Evolutionary conservation across 2,888 invertebrate genomes (phyloP), one percentile per base, ranked within the genome.

Genomic region (Sesamia inferens): DNA sequence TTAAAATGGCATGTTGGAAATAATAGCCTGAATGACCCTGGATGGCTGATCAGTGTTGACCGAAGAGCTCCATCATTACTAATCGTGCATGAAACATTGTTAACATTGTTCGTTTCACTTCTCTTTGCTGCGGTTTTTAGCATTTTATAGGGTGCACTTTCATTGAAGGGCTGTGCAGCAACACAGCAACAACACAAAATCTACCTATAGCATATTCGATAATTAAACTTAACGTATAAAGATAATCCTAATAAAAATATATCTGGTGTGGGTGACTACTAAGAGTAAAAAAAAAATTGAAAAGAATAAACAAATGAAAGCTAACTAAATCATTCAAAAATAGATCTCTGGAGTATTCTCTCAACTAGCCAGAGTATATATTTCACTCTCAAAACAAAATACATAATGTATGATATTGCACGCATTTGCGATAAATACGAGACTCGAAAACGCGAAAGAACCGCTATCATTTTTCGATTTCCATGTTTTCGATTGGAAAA

Each of bases 401-500:
- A 48, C 39, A 76, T 67, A 57, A 74, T 74, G 62, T 58, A 78
- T 63, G 77, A 74, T 68, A 67, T 80, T 77, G 31, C 67, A 81
- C 81, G 67, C 63, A 54, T 80, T 54, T 67, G 57, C 55, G 48
- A 70, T 67, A 62, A 68, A 59, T 61, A 76, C 16, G 44, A 76
- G n/a, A 55, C 67, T 69, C 66, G 64, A 82, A 71, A 81, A 82
- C 65, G 57, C 51, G 68, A 71, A 80, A 79, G 47, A 71, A 68
- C 59, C 68, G 58, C 47, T 75, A 71, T 74, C 58, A 55, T 70
- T 85, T 71, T 66, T 78, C n/a, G 74, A 80, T 82, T 72, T 76
- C 59, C 39, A 76, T 82, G 78, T 54, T 65, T 70, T 31, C 31
- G 31, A 71, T 72, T 79, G 69, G 63, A 72, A 79, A 78, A 71